Base-by-base conservation (phyloP, 2,797 vertebrate genomes). In the Apogon hyalosoma region DNA sequence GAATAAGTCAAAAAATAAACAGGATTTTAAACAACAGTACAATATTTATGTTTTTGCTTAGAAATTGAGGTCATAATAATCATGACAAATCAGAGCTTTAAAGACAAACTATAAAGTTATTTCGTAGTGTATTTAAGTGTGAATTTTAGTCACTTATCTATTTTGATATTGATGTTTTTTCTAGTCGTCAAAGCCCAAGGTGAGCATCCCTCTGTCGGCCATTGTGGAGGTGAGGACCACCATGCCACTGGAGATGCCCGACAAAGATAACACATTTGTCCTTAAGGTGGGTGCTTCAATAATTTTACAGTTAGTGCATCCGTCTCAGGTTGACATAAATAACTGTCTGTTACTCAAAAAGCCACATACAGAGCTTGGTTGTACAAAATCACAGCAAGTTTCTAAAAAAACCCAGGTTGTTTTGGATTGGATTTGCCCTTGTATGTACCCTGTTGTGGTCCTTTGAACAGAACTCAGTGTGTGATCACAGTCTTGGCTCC, bases 181-280 rank as follows among this genome's bases (percentile, higher is more conserved):
- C 33, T 79, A 99, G 98, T 96, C 96, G 14, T 98, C 97, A 63
- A 98, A 96, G 84, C 94, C 97, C 54, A 97, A 98, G 91, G 96
- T 99, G 76, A 97, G 95, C 90, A 95, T 99, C 88, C 98, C 96
- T 0, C 94, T 99, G 36, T 95, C 97, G 0, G 96, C 97, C 75
- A 97, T 99, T 48, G 95, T 97, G 18, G 97, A 99, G 91, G 98
- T 99, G 64, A 94, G 98, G 80, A 98, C 97, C 77, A 99, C 98
- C 57, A 99, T 98, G 97, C 97, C 98, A 0, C 88, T 99, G 88
- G 98, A 99, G 92, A 99, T 99, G 98, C 97, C 97, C 0, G 98
- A 99, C 91, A 98, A 96, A 77, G 97, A 99, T 93, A 98, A 99
- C 91, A 99, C 97, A 0, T 99, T 99, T 0, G 97, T 99, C 63